Evolutionary conservation across 2,113 vertebrate genomes (phyloP), one percentile per base, ranked within the genome.

Genomic region (Pseudorhombus dupliciocellatus): DNA sequence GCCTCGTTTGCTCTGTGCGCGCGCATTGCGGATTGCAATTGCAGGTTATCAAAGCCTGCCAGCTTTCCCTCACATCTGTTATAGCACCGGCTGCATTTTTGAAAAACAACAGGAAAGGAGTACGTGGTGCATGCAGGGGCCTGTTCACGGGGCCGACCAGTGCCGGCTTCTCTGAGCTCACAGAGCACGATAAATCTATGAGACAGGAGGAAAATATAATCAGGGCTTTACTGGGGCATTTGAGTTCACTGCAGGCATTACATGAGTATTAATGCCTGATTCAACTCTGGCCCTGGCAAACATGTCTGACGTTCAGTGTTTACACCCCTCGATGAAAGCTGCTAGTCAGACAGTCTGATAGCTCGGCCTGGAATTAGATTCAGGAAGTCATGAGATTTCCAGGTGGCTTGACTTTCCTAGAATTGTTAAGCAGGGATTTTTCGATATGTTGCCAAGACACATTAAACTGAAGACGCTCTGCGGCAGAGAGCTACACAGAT

Each of bases 381-480:
- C 79, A 86, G 92, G 90, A 91, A 89, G 91, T 90, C 81, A 89
- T 88, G 88, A 84, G 90, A 88, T 89, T 90, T 91, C 81, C 90
- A 91, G 88, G 89, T 91, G 90, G 85, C 80, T 77, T 2, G 79
- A 81, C 86, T 91, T 91, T 91, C 89, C 89, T 88, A 68, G 88
- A 88, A 92, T 85, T 84, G 87, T 88, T 90, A 85, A 90, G 77
- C 54, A 58, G 84, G 81, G 84, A 89, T 86, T 89, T 90, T 87
- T 86, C 74, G 56, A 71, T 66, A 74, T 59, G 28, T 77, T 88
- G 83, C 77, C 84, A 90, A 64, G 73, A 66, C 85, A 78, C 75
- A 78, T 87, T 87, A 83, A 84, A 76, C 51, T 51, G 52, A 80
- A 72, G 52, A 56, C 28, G 53, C 25, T 28, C 46, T 40, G 52